phyloP scores from a whole-genome alignment of 2,797 vertebrate species.

The Fistularia commersonii region DNA sequence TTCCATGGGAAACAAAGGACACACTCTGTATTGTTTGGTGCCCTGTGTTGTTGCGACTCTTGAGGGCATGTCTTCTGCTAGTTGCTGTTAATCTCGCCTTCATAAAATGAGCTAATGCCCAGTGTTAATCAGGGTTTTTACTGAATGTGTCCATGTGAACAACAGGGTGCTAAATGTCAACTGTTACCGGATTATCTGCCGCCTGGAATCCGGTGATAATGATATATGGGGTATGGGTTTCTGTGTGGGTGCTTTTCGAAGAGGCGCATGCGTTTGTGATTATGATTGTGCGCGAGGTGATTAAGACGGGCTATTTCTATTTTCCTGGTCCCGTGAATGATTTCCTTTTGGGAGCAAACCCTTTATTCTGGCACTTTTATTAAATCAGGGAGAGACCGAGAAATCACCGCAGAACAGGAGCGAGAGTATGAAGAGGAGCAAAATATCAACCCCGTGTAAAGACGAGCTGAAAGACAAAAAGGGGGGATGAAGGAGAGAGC shows the following conservation, averaged over 20 bases:
- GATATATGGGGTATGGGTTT: constrained; percentile 30
- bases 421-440: constrained; percentile 18
- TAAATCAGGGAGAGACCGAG: constrained; percentile 43
- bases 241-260: constrained; percentile 40
- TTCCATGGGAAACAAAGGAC: too few species aligned
- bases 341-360: constrained; percentile 47
- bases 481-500: constrained; percentile 1
- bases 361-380: constrained; percentile 53
- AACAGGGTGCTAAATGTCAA: constrained; percentile 58
- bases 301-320: constrained; percentile 53
- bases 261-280: constrained; percentile 18
- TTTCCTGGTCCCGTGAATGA: constrained; percentile 40
- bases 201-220: constrained; percentile 61
- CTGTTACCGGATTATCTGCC: constrained; percentile 59
- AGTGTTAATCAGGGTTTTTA: constrained; percentile 46
- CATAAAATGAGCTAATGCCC: constrained; percentile 41
- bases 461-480: neutral
- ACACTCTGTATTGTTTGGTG: neutral
- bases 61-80: constrained; percentile 27
- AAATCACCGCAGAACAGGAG: constrained; percentile 22
- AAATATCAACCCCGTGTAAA: constrained; percentile 16
- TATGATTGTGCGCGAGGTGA: constrained; percentile 32
- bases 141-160: constrained; percentile 35
- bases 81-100: constrained; percentile 43
- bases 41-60: constrained; percentile 18